Conservation (phyloP, 2,888 invertebrate genomes). For the Eucriotettix oculatus region DNA sequence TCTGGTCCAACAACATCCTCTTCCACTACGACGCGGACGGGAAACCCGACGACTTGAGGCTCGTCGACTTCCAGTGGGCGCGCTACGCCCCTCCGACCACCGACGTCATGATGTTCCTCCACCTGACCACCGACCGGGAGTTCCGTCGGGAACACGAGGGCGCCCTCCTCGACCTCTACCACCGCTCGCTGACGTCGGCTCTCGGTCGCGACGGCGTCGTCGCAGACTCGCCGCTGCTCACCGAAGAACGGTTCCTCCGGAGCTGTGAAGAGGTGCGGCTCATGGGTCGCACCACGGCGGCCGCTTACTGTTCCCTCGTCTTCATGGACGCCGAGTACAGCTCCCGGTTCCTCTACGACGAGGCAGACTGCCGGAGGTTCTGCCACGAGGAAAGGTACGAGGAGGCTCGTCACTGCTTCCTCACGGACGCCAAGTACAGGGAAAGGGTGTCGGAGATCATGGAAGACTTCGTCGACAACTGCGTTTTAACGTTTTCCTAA, state of each 20-base stretch:
- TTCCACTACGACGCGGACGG: slow-evolving; percentile 20
- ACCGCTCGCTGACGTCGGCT: background rate
- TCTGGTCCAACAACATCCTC: slow-evolving; percentile 31
- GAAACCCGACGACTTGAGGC: slow-evolving; percentile 35
- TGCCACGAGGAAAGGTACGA: background rate
- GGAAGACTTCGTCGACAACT: background rate
- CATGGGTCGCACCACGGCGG: background rate
- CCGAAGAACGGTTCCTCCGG: background rate
- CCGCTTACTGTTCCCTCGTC: background rate
- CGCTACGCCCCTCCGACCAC: slow-evolving; percentile 48
- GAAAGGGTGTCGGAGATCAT: background rate
- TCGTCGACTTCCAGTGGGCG: slow-evolving; percentile 53
- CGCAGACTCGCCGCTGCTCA: background rate
- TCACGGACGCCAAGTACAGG: background rate
- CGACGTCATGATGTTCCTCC: slow-evolving; percentile 40
- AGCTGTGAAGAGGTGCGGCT: background rate
- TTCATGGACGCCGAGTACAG: background rate
- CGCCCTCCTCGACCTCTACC: background rate
- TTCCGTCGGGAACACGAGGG: slow-evolving; percentile 28
- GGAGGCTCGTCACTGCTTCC: background rate
- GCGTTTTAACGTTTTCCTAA: background rate
- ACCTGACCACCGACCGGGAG: slow-evolving; percentile 32
- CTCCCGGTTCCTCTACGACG: background rate
- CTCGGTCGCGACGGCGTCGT: background rate
- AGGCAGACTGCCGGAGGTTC: background rate